Evolutionary conservation across 2,797 vertebrate genomes (phyloP).

Genomic region (Trachurus trachurus): DNA sequence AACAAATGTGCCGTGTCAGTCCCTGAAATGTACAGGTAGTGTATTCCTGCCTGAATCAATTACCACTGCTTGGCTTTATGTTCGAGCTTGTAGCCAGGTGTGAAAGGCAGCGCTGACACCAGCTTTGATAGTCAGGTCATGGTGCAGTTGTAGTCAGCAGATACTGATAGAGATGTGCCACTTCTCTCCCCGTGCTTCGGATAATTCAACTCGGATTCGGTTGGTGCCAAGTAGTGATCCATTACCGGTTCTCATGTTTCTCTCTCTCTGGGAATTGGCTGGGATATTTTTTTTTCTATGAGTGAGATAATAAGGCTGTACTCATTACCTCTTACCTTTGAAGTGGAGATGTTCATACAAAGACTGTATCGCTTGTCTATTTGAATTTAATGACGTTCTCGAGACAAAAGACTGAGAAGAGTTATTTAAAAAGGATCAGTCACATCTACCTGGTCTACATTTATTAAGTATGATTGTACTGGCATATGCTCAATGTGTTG

Average conservation of each 20-base stretch:
- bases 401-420: background rate
- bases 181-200: background rate
- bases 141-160: background rate
- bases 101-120: background rate
- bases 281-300: constrained; percentile 1
- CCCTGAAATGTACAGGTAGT: constrained; percentile 3
- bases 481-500: background rate
- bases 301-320: background rate
- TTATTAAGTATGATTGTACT: background rate
- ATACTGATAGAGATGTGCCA: background rate
- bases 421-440: background rate
- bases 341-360: background rate
- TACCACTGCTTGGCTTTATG: background rate
- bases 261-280: background rate
- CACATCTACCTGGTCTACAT: background rate
- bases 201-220: background rate
- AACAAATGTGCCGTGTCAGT: constrained; percentile 10
- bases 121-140: background rate
- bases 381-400: background rate
- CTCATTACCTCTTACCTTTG: background rate
- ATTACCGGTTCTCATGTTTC: background rate
- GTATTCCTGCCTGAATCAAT: constrained; percentile 21
- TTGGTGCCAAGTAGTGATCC: background rate
- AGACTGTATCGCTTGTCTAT: background rate
- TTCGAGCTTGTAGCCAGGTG: background rate